These are phyloP conservation scores for Hemibagrus wyckioides DNA, from an alignment of 2,113 vertebrate genomes.

Conservation along the genomic window DNA sequence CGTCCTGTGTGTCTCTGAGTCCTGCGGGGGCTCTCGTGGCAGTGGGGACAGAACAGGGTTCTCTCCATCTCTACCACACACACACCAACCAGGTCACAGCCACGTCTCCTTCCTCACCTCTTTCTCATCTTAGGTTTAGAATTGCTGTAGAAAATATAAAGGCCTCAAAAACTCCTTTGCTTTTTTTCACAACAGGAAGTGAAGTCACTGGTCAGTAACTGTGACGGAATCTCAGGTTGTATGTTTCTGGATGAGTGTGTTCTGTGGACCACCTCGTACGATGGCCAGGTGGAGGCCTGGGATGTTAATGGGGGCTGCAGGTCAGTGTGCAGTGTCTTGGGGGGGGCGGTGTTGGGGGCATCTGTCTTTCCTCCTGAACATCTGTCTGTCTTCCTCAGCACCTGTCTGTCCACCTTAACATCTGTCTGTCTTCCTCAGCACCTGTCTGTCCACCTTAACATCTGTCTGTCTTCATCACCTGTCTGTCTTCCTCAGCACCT, in stretches of 20 bases:
- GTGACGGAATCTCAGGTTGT: slow-evolving; percentile 81
- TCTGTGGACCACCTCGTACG: slow-evolving; percentile 78
- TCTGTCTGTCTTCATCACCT: neutral
- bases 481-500: neutral
- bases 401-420: neutral
- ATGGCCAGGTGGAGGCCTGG: slow-evolving; percentile 83
- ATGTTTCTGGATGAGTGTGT: slow-evolving; percentile 70
- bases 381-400: neutral
- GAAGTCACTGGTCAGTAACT: slow-evolving; percentile 77
- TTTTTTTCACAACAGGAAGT: slow-evolving; percentile 70
- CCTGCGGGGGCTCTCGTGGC: slow-evolving; percentile 66
- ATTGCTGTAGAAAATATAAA: neutral
- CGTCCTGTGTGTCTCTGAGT: slow-evolving; percentile 74
- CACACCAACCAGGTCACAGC: slow-evolving; percentile 82
- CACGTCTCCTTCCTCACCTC: neutral
- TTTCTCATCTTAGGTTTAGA: neutral
- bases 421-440: neutral
- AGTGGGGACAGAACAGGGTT: slow-evolving; percentile 77
- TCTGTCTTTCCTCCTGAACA: neutral
- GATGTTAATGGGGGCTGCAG: slow-evolving; percentile 76
- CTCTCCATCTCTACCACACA: slow-evolving; percentile 74
- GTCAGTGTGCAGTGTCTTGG: slow-evolving; percentile 61
- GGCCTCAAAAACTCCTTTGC: neutral
- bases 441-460: neutral
- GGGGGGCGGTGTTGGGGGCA: no score